phyloP scores from a whole-genome alignment of 1,140 invertebrate genomes.

The Mizuhopecten yessoensis region DNA sequence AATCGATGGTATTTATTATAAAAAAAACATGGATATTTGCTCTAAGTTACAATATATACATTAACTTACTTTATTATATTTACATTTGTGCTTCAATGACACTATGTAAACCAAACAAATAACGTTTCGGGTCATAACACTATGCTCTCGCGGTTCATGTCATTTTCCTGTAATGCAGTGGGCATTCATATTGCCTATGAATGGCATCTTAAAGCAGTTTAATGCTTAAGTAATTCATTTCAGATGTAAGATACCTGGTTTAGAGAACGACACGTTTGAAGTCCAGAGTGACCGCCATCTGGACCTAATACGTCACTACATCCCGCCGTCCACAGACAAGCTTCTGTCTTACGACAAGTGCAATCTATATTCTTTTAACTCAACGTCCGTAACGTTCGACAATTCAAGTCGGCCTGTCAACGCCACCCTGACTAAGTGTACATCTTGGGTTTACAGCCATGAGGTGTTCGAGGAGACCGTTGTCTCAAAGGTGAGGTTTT shows the following conservation, averaged over 20 bases:
- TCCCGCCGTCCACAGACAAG: conserved; percentile 54
- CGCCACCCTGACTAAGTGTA: conserved; percentile 54
- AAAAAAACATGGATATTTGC: too few relatives aligned
- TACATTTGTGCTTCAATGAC: too few relatives aligned
- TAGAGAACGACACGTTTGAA: conserved; percentile 69
- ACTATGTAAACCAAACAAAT: too few relatives aligned
- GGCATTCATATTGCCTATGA: too few relatives aligned
- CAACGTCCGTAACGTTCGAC: conserved; percentile 15
- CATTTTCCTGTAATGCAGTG: too few relatives aligned
- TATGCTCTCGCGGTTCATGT: too few relatives aligned
- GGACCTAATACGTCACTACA: conserved; percentile 61
- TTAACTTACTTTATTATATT: too few relatives aligned
- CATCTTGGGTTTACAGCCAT: conserved; percentile 69
- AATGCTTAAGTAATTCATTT: too few relatives aligned
- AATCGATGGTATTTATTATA: too few relatives aligned
- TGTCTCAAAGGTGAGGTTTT: conserved; percentile 60
- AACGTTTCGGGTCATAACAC: too few relatives aligned
- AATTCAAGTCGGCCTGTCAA: conserved; percentile 45
- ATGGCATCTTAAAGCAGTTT: too few relatives aligned
- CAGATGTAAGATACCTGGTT: conserved; percentile 73
- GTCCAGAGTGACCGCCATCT: conserved; percentile 63
- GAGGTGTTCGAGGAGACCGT: conserved; percentile 64
- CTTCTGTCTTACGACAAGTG: conserved; percentile 59
- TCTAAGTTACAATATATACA: too few relatives aligned
- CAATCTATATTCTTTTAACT: conserved; percentile 48